A percentile compares a stretch with the other conserved stretches of the same genome.
phyloP scores from a whole-genome alignment of 1,140 invertebrate genomes.

The Aphaenogaster ashmeadi region DNA sequence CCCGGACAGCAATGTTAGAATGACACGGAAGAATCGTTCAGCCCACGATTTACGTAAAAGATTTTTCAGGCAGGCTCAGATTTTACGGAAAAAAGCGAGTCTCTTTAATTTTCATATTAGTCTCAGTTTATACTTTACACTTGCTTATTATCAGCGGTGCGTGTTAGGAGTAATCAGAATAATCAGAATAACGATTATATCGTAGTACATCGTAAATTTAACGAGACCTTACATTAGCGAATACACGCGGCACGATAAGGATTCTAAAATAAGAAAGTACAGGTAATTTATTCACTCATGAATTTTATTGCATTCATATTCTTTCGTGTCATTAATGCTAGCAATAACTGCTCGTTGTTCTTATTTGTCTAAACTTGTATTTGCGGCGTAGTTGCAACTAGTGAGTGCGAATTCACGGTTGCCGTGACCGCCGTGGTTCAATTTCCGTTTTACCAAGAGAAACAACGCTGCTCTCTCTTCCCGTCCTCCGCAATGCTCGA shows the following conservation, averaged over 20 bases:
- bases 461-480: conserved; percentile 35
- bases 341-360: conserved; percentile 19
- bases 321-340: conserved; percentile 55
- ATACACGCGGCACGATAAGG: conserved; percentile 31
- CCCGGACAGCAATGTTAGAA: conserved; percentile 14
- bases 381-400: neutral
- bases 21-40: conserved; percentile 42
- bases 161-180: conserved; percentile 15
- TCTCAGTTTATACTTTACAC: neutral
- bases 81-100: neutral
- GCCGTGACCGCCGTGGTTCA: conserved; percentile 50
- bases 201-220: conserved; percentile 17
- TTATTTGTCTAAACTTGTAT: conserved; percentile 53
- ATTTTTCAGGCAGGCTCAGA: conserved; percentile 34
- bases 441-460: conserved; percentile 66
- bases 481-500: conserved; percentile 49
- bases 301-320: conserved; percentile 33
- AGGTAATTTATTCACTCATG: neutral
- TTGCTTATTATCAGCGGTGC: conserved; percentile 9
- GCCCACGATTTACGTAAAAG: conserved; percentile 16
- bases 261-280: conserved; percentile 12
- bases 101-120: neutral
- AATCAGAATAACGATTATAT: conserved; percentile 3
- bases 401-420: conserved; percentile 52
- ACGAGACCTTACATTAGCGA: conserved; percentile 37